These are phyloP conservation scores for Falco cherrug DNA, from an alignment of 2,797 vertebrate genomes.

Conservation along the genomic window DNA sequence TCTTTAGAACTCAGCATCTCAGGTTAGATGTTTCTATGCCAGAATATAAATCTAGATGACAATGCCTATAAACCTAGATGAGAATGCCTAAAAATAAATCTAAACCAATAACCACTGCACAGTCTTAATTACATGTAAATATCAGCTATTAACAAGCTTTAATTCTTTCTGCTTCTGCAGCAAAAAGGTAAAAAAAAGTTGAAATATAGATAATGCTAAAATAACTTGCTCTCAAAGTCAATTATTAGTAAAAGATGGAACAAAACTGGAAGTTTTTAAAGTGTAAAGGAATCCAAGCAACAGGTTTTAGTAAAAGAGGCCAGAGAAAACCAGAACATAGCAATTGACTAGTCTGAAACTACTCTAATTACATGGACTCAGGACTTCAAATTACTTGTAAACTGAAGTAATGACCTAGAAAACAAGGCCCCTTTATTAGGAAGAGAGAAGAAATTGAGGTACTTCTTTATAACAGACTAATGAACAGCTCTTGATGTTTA, in stretches of 20 bases:
- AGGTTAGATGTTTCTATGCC: neutral
- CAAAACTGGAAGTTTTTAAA: neutral
- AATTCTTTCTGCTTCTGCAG: neutral
- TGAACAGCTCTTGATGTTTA: neutral
- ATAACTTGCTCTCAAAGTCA: neutral
- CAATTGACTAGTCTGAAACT: neutral
- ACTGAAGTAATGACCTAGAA: neutral
- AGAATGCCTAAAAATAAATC: neutral
- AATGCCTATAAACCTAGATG: neutral
- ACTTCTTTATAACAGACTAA: neutral
- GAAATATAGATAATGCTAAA: neutral
- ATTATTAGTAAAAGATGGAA: neutral
- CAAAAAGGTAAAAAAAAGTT: neutral
- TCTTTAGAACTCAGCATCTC: neutral
- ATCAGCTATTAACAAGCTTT: neutral
- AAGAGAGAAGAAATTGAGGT: neutral
- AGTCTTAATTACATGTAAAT: neutral
- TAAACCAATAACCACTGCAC: neutral
- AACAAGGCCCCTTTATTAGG: neutral
- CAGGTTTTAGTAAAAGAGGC: neutral
- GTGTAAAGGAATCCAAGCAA: neutral
- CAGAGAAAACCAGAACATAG: neutral
- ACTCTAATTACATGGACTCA: neutral
- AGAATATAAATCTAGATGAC: neutral
- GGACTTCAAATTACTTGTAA: neutral